phyloP scores from a whole-genome alignment of 2,888 invertebrate genomes.

The Cerceris rybyensis region DNA sequence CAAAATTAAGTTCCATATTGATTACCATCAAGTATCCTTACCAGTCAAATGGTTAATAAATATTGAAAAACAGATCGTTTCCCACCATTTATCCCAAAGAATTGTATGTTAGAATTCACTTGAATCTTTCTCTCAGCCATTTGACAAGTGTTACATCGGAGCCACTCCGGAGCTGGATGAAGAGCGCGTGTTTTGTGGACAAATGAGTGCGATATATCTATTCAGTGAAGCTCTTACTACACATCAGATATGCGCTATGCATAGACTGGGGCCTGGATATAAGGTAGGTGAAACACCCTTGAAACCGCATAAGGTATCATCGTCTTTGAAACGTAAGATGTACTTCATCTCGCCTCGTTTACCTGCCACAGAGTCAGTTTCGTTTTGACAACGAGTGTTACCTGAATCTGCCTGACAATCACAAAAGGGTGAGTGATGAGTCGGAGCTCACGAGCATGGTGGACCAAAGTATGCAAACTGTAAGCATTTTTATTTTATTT shows the following conservation, averaged over 20 bases:
- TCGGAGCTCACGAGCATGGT: slow-evolving; percentile 81
- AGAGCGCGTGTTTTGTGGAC: slow-evolving; percentile 99
- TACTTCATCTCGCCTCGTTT: slow-evolving; percentile 60
- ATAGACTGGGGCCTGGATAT: slow-evolving; percentile 98
- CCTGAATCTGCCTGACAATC: slow-evolving; percentile 98
- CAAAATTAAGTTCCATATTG: no score
- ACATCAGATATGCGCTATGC: slow-evolving; percentile 99
- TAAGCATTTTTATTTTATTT: slow-evolving; percentile 84
- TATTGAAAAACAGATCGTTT: not conserved
- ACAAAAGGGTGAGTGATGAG: slow-evolving; percentile 96
- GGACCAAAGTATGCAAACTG: slow-evolving; percentile 87
- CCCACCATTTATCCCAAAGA: no score
- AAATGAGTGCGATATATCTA: slow-evolving; percentile 99
- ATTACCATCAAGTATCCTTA: not conserved
- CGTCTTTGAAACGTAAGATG: not conserved
- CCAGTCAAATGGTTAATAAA: not conserved
- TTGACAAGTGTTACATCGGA: slow-evolving; percentile 99
- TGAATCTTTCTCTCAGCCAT: slow-evolving; percentile 87
- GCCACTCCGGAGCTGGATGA: slow-evolving; percentile 98
- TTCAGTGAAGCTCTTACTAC: slow-evolving; percentile 98
- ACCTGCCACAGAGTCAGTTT: slow-evolving; percentile 94
- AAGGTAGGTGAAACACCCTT: slow-evolving; percentile 86
- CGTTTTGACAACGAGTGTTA: slow-evolving; percentile 99
- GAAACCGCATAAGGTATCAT: not conserved
- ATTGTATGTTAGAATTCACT: not conserved